Evolutionary conservation across 2,113 vertebrate genomes (phyloP).

Genomic region (Salvelinus alpinus): DNA sequence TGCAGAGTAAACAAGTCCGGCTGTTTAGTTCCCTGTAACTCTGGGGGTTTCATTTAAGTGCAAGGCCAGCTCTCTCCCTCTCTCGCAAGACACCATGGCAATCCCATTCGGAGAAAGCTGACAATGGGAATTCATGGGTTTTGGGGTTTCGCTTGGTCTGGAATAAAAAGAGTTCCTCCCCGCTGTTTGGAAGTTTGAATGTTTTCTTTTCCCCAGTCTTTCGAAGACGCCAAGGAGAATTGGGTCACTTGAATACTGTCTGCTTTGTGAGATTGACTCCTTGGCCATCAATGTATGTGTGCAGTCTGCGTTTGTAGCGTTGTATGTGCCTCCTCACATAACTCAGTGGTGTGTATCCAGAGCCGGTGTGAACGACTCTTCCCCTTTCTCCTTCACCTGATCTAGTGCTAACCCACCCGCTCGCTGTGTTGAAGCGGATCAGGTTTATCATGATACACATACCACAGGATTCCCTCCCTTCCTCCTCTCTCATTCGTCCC

Average conservation of each 20-base stretch:
- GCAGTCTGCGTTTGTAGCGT: not conserved
- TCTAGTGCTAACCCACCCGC: not conserved
- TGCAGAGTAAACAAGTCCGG: conserved; percentile 70
- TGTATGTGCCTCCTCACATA: not conserved
- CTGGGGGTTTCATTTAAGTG: conserved; percentile 63
- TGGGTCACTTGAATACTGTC: not conserved
- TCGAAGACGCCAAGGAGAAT: not conserved
- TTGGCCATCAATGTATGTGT: not conserved
- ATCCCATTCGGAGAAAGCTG: conserved; percentile 3
- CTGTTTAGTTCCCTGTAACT: conserved; percentile 54
- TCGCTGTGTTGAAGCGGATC: not conserved
- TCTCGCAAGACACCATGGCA: conserved; percentile 31
- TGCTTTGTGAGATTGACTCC: too few species aligned
- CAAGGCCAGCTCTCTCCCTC: conserved; percentile 52
- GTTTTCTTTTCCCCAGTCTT: not conserved
- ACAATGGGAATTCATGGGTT: not conserved
- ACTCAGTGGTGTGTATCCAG: not conserved
- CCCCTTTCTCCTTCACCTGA: not conserved
- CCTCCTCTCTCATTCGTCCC: not conserved
- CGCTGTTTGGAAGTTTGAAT: not conserved
- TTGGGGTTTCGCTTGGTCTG: not conserved
- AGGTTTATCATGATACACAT: conserved; percentile 2
- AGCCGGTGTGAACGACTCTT: not conserved
- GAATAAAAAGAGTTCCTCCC: not conserved
- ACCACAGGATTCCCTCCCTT: not conserved